Evolutionary conservation across 2,888 invertebrate genomes (phyloP), one percentile per base, ranked within the genome.

Genomic region (Drosophila siamana): DNA sequence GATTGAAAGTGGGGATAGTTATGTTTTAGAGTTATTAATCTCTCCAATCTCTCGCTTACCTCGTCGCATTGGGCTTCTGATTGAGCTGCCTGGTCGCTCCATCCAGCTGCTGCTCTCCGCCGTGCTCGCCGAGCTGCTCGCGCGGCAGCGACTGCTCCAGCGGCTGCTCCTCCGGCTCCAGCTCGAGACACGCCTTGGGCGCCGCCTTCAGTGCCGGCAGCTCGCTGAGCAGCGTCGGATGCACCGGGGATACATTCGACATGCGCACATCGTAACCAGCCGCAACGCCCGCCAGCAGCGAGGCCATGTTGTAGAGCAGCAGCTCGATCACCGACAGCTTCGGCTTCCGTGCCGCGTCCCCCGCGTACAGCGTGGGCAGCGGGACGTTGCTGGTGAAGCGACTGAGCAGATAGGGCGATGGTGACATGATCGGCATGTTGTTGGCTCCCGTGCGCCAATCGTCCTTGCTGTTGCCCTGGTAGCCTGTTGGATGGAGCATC

Each of bases 251-350:
- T 54, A 97, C 95, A 90, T 97, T 97, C 44, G 97, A 97, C 92
- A 97, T 94, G 88, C 98, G 94, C 55, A 98, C 96, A 93, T 98
- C 98, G 90, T 97, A 98, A 0, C 98, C 98, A 38, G 97, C 96
- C 2, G 97, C 97, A 40, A 98, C 96, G 24, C 97, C 96, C 2
- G 98, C 98, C 88, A 98, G 93, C 93, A 98, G 94, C 55, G 98
- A 96, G 56, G 97, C 97, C 94, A 98, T 97, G 92, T 98, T 98
- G 93, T 97, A 98, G 73, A 98, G 93, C 11, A 92, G 78, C 78
- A 95, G 86, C 64, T 92, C 92, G 51, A 92, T 91, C 7, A 92
- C 91, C 4, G 92, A 92, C 2, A 92, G 74, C 74, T 92, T 92
- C 4, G 92, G 92, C 64, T 92, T 92, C 5, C 91, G 88, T 93